Evolutionary conservation across 1,140 invertebrate species (phyloP).

Genomic region (Leptinotarsa lineolata): DNA sequence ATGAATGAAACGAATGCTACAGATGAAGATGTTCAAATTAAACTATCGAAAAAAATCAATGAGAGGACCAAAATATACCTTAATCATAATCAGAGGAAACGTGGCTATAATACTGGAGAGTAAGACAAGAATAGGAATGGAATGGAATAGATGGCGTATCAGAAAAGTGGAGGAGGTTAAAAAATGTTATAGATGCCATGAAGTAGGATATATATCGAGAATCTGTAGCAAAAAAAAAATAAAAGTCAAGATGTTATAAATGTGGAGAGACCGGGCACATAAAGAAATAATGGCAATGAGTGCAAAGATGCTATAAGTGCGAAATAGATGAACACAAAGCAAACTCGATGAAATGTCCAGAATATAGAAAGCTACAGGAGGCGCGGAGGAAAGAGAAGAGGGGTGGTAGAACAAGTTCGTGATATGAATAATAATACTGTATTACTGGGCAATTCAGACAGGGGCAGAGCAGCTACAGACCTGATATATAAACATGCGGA

Average conservation of each 20-base stretch:
- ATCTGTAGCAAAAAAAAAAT: neutral
- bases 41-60: conserved; percentile 14
- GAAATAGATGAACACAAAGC: no score
- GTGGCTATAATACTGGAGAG: neutral
- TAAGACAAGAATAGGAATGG: conserved; percentile 10
- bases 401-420: no score
- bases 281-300: no score
- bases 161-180: neutral
- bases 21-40: conserved; percentile 11
- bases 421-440: no score
- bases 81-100: neutral
- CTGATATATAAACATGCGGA: no score
- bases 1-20: conserved; percentile 5
- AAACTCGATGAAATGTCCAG: no score
- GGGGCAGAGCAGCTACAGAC: no score
- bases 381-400: no score
- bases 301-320: no score
- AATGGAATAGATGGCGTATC: conserved; percentile 18
- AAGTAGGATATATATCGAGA: conserved; percentile 3
- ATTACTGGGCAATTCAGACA: no score
- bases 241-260: neutral
- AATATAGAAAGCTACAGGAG: no score
- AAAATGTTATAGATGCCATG: conserved; percentile 14
- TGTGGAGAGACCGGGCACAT: no score
- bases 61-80: conserved; percentile 10